Evolutionary conservation across 2,113 vertebrate species (phyloP), one percentile per base, ranked within the genome.

Genomic region (Ciconia boyciana): DNA sequence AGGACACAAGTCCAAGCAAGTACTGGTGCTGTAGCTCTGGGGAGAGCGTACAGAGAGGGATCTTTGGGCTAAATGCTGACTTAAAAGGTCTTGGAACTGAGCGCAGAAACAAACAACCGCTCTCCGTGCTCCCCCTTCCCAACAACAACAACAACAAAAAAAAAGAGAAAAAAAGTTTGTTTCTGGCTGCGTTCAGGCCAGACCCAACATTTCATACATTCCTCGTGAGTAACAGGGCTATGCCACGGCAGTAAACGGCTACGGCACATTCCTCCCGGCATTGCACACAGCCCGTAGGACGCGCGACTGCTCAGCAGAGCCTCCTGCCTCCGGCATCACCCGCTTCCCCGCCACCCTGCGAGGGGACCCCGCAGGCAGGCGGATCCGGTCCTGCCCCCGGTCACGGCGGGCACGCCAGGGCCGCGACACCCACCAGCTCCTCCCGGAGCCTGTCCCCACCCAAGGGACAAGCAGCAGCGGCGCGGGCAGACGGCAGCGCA

Each of bases 211-310:
- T 19, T 5, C 3, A 5, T 4, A 13, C 22, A 2, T 24, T 32
- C 31, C 64, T 13, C 13, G 0, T 1, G n/a, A 32, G 4, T 4
- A 28, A 16, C 10, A 8, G 54, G 48, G 28, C 72, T 8, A 1
- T 5, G n/a, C 11, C 19, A 11, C 21, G 9, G 58, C 77, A 29
- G 24, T 0, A 5, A 29, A 4, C 4, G 18, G 6, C 39, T 2
- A 4, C 32, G 29, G 49, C 14, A 4, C 31, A 7, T 4, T 16
- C 3, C 58, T 4, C 6, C 46, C 39, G 25, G 29, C 72, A 4
- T 2, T 5, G 32, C 5, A 2, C 39, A 0, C 31, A 10, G 7
- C 43, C 39, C 39, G 32, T 31, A 4, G 24, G 26, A 5, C 15
- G 43, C 19, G 19, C 31, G 4, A 10, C 29, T 3, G 16, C 61